Percentiles rank a stretch among this genome's conserved stretches.
Conservation (phyloP, 2,797 vertebrate genomes). For the Thalassophryne amazonica region DNA sequence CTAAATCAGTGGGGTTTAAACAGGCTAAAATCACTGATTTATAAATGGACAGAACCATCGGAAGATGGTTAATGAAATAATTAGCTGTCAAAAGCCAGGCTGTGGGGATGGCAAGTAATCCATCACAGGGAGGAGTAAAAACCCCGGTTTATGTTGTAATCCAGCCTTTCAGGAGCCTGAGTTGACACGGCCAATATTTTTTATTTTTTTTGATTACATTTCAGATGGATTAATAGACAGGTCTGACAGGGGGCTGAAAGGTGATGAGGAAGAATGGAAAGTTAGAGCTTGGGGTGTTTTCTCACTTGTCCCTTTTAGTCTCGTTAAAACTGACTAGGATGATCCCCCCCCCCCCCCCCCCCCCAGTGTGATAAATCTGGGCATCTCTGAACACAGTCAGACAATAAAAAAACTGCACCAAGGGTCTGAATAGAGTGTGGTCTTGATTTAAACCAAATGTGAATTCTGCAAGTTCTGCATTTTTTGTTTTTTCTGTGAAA, state of each 20-base stretch:
- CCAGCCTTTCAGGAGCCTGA: constrained; percentile 45
- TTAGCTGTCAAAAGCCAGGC: constrained; percentile 68
- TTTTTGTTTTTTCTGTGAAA: too few species aligned
- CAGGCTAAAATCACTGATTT: constrained; percentile 46
- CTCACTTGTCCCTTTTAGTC: too few species aligned
- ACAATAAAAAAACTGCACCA: too few species aligned
- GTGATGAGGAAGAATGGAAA: constrained; percentile 43
- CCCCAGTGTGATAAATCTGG: constrained; percentile 35
- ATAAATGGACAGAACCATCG: constrained; percentile 49
- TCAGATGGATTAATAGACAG: constrained; percentile 61
- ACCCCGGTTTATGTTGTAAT: constrained; percentile 63
- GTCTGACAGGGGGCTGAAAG: constrained; percentile 44
- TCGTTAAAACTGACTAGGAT: too few species aligned
- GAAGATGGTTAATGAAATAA: constrained; percentile 69
- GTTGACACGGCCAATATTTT: constrained; percentile 38
- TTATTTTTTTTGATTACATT: constrained; percentile 41
- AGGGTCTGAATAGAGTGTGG: too few species aligned
- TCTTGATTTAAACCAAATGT: too few species aligned
- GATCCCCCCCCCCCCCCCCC: too few species aligned
- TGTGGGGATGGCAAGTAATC: constrained; percentile 52
- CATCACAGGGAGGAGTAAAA: constrained; percentile 56
- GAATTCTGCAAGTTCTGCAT: too few species aligned
- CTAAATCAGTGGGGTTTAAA: constrained; percentile 40
- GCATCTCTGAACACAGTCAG: too few species aligned
- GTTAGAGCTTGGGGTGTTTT: too few species aligned